Conservation (phyloP, 1,140 invertebrate species). For the Papilio aristodemus region DNA sequence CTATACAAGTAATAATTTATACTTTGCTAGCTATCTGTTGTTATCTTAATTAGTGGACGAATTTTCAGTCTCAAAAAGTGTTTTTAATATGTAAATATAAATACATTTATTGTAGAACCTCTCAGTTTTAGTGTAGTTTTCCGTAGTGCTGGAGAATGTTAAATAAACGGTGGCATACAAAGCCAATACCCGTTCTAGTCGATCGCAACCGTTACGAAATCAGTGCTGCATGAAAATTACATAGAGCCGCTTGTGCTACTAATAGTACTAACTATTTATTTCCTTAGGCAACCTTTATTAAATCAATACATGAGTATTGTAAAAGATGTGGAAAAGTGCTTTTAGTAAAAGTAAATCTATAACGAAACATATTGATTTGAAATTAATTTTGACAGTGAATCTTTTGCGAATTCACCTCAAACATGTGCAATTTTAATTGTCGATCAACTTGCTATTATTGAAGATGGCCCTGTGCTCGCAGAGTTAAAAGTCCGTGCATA, state of each 20-base stretch:
- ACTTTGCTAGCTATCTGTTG: not conserved
- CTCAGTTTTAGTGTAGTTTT: conserved; percentile 35
- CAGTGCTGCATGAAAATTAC: conserved; percentile 76
- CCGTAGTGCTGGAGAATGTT: conserved; percentile 46
- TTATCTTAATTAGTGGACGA: not conserved
- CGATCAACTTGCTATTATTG: conserved; percentile 41
- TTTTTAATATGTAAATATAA: conserved; percentile 26
- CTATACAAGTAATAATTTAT: conserved; percentile 26
- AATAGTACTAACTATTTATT: conserved; percentile 44
- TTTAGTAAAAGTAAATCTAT: not conserved
- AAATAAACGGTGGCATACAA: conserved; percentile 56
- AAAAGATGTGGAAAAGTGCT: not conserved
- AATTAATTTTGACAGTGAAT: not conserved
- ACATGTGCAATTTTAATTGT: conserved; percentile 24
- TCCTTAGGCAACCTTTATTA: conserved; percentile 31
- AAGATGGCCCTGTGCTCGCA: conserved; percentile 46
- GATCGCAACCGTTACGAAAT: conserved; percentile 78
- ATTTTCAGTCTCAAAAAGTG: not conserved
- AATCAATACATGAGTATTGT: not conserved
- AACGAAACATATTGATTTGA: not conserved
- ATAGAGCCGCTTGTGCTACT: conserved; percentile 49
- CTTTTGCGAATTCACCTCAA: conserved; percentile 9
- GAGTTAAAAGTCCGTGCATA: conserved; percentile 75
- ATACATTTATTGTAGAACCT: conserved; percentile 13
- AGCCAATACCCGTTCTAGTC: conserved; percentile 77